Percentiles rank a stretch among this genome's conserved stretches.
Evolutionary conservation across 53 echinoderm and acorn worm genomes (phyloP).

Genomic region (Crossaster papposus): DNA sequence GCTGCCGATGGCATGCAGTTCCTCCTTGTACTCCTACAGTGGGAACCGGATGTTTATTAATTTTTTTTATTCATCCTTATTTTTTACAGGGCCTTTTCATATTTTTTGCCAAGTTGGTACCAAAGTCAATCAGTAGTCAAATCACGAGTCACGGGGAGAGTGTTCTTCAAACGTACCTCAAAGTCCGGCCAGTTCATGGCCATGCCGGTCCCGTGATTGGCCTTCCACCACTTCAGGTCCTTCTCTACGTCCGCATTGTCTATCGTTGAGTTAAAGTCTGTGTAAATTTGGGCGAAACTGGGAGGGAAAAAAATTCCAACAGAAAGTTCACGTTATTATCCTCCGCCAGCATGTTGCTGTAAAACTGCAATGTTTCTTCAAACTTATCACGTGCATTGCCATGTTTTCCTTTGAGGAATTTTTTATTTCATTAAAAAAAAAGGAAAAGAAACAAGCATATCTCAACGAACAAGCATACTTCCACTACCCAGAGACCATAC

Average conservation of each 20-base stretch:
- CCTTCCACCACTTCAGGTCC: conserved; percentile 92
- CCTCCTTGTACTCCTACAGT: conserved; percentile 91
- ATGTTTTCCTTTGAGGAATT: too few relatives aligned
- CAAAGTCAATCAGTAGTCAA: too few relatives aligned
- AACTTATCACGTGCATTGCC: too few relatives aligned
- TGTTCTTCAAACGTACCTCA: conserved; percentile 74
- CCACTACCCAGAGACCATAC: too few relatives aligned
- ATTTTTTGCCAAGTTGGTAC: too few relatives aligned
- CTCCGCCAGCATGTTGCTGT: background rate
- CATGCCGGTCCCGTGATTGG: conserved; percentile 91
- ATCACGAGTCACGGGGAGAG: background rate
- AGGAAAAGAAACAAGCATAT: too few relatives aligned
- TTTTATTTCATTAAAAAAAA: too few relatives aligned
- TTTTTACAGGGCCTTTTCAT: too few relatives aligned
- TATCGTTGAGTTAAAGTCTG: conserved; percentile 83
- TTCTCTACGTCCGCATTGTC: conserved; percentile 88
- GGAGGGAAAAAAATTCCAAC: background rate
- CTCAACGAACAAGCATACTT: too few relatives aligned
- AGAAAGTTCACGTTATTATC: background rate
- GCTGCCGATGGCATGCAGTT: conserved; percentile 82
- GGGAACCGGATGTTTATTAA: background rate
- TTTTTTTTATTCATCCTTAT: too few relatives aligned
- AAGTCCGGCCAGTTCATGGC: conserved; percentile 95
- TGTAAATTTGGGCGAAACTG: conserved; percentile 87
- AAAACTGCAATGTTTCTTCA: too few relatives aligned